Conservation (phyloP, 2,888 invertebrate species). For the Aquatica leii region DNA sequence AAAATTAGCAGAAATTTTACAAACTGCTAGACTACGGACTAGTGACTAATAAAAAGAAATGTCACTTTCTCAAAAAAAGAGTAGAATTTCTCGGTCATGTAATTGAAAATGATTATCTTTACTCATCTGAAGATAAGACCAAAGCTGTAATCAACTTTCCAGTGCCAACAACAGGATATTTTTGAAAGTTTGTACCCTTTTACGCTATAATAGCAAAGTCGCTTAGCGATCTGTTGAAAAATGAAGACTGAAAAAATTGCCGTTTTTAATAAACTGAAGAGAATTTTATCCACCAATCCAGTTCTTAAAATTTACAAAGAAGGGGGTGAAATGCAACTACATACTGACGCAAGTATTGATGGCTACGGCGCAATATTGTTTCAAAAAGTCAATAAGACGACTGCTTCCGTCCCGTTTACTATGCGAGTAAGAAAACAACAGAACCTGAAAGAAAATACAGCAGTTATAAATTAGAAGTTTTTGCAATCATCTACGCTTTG, state of each 20-base stretch:
- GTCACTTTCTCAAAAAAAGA: no score
- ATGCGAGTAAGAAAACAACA: no score
- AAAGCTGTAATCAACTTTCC: constrained; percentile 47
- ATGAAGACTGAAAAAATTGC: constrained; percentile 26
- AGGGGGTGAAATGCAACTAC: constrained; percentile 37
- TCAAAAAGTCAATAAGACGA: constrained; percentile 36
- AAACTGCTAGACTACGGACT: no score
- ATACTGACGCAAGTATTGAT: constrained; percentile 46
- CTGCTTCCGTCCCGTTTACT: constrained; percentile 49
- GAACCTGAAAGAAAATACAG: no score
- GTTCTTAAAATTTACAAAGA: constrained; percentile 36
- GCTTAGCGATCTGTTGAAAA: constrained; percentile 47
- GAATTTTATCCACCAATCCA: constrained; percentile 31
- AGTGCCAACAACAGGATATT: constrained; percentile 48
- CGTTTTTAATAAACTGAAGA: constrained; percentile 37
- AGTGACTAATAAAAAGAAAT: no score
- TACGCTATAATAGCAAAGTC: constrained; percentile 51
- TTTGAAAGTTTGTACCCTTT: constrained; percentile 50
- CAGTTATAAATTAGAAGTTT: no score
- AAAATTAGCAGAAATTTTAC: no score
- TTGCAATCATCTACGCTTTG: background rate
- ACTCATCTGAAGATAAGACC: no score
- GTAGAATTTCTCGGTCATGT: no score
- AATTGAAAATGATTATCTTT: no score
- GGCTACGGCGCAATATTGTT: constrained; percentile 48